phyloP scores from a whole-genome alignment of 2,797 vertebrate genomes.

The Falco cherrug region DNA sequence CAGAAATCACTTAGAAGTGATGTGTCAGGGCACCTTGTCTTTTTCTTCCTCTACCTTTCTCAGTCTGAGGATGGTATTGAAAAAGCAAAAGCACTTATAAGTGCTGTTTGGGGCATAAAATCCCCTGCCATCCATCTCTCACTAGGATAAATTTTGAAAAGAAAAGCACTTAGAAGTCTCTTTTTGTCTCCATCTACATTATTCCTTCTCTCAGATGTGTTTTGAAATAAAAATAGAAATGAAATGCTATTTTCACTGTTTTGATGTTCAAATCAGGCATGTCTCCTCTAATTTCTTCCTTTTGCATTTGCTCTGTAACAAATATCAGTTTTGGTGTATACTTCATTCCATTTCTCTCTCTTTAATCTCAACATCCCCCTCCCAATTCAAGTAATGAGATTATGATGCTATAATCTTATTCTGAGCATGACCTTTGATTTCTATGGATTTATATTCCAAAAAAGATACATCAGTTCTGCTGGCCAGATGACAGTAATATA shows the following conservation, averaged over 20 bases:
- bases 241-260: conserved; percentile 54
- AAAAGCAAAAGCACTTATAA: conserved; percentile 49
- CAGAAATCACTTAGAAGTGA: conserved; percentile 35
- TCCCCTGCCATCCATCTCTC: conserved; percentile 30
- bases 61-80: neutral
- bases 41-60: neutral
- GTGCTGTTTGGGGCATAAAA: conserved; percentile 42
- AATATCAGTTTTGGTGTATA: neutral
- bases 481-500: conserved; percentile 14
- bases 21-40: conserved; percentile 31
- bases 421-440: conserved; percentile 32
- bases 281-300: conserved; percentile 23
- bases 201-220: conserved; percentile 14
- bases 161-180: conserved; percentile 35
- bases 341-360: neutral
- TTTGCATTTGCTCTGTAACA: neutral
- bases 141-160: neutral
- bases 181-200: conserved; percentile 18
- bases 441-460: neutral
- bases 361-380: neutral
- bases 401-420: conserved; percentile 40
- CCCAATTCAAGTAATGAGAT: conserved; percentile 22
- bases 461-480: neutral
- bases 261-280: conserved; percentile 32
- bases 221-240: conserved; percentile 59